These are phyloP conservation scores for Mustela nigripes DNA, from an alignment of 2,113 vertebrate genomes.

Conservation along the genomic window DNA sequence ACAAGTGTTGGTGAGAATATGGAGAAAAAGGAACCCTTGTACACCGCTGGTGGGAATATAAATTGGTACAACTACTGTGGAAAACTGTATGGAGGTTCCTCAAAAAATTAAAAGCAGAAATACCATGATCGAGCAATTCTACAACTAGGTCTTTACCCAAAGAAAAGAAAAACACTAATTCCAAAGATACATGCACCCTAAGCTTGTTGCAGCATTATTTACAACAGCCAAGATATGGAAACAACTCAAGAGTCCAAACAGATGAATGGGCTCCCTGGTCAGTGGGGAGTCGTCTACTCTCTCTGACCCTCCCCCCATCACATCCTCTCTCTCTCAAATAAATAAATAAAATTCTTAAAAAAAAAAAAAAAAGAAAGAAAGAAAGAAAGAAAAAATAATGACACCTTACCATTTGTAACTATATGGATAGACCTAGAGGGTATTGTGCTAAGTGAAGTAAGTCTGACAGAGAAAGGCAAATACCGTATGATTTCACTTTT, in stretches of 20 bases:
- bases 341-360: too few relatives aligned
- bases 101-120: not conserved
- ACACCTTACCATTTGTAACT: not conserved
- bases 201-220: not conserved
- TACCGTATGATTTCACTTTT: not conserved
- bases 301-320: too few relatives aligned
- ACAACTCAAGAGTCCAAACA: not conserved
- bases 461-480: not conserved
- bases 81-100: not conserved
- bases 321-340: too few relatives aligned
- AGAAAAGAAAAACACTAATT: not conserved
- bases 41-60: not conserved
- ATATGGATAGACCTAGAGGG: not conserved
- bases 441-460: not conserved
- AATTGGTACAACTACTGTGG: not conserved
- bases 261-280: not conserved
- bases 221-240: not conserved
- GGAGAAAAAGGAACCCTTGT: not conserved
- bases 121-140: not conserved
- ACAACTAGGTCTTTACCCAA: not conserved
- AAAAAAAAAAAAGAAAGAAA: not conserved
- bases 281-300: too few relatives aligned
- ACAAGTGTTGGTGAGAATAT: not conserved
- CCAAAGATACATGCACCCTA: not conserved
- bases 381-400: not conserved